These are phyloP conservation scores for Microcebus murinus DNA, from an alignment of 2,113 vertebrate genomes.

Conservation along the genomic window DNA sequence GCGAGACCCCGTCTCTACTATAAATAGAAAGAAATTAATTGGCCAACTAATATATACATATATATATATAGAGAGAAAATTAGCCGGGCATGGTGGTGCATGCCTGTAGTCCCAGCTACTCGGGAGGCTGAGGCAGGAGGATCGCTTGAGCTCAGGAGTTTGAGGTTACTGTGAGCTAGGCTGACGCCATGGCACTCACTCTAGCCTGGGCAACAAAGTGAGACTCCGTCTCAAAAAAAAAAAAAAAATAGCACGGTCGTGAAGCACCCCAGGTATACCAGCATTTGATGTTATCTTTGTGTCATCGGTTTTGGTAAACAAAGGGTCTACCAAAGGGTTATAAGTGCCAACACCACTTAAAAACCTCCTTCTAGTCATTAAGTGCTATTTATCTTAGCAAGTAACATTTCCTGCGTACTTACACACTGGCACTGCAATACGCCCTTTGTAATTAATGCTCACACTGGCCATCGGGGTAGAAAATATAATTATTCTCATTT, in stretches of 20 bases:
- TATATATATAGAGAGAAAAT: too few species aligned
- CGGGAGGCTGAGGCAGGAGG: too few species aligned
- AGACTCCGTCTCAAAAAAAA: too few species aligned
- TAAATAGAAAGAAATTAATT: too few species aligned
- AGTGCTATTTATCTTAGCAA: not conserved
- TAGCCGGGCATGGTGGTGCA: too few species aligned
- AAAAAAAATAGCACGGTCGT: rapidly evolving
- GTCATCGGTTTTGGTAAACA: not conserved
- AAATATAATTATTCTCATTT: not conserved
- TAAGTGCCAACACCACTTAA: not conserved
- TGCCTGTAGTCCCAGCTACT: too few species aligned
- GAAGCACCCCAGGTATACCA: rapidly evolving
- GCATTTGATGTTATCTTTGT: not conserved
- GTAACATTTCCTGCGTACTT: not conserved
- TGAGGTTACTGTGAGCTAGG: too few species aligned
- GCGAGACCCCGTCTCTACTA: too few species aligned
- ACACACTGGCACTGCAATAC: not conserved
- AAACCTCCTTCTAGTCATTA: not conserved
- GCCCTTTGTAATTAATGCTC: not conserved
- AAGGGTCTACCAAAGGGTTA: not conserved
- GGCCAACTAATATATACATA: too few species aligned
- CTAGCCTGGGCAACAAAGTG: too few species aligned
- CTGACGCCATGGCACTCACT: too few species aligned
- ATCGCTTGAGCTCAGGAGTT: too few species aligned
- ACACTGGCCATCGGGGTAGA: not conserved